Conservation (phyloP, 2,797 vertebrate species). For the Pantherophis alleghaniensis region DNA sequence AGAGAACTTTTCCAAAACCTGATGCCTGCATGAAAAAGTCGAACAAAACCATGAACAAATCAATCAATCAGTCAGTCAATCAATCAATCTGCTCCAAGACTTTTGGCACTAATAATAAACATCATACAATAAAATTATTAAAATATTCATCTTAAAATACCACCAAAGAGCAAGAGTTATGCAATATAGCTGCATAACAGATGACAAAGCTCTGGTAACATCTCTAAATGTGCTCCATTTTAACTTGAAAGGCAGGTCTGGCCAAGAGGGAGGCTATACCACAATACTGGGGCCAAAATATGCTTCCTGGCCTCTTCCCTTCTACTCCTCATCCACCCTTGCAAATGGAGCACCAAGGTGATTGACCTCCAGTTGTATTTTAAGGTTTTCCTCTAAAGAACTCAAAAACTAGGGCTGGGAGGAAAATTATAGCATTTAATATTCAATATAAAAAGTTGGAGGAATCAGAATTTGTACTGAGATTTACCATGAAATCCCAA, state of each 20-base stretch:
- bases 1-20: constrained; percentile 22
- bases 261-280: neutral
- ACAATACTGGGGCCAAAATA: neutral
- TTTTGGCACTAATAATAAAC: neutral
- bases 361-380: constrained; percentile 43
- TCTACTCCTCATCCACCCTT: neutral
- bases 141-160: neutral
- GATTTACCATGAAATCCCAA: neutral
- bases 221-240: neutral
- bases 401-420: neutral
- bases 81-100: neutral
- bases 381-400: constrained; percentile 41
- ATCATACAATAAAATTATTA: neutral
- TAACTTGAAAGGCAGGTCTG: neutral
- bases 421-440: neutral
- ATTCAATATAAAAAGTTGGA: neutral
- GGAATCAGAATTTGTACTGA: neutral
- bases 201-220: neutral
- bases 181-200: neutral
- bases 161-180: neutral
- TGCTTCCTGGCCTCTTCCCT: neutral
- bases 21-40: constrained; percentile 49
- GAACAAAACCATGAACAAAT: constrained; percentile 33
- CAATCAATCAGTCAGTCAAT: neutral
- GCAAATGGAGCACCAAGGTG: constrained; percentile 24